These are phyloP conservation scores for Triops cancriformis DNA, from an alignment of 1,140 invertebrate genomes.

Conservation along the genomic window DNA sequence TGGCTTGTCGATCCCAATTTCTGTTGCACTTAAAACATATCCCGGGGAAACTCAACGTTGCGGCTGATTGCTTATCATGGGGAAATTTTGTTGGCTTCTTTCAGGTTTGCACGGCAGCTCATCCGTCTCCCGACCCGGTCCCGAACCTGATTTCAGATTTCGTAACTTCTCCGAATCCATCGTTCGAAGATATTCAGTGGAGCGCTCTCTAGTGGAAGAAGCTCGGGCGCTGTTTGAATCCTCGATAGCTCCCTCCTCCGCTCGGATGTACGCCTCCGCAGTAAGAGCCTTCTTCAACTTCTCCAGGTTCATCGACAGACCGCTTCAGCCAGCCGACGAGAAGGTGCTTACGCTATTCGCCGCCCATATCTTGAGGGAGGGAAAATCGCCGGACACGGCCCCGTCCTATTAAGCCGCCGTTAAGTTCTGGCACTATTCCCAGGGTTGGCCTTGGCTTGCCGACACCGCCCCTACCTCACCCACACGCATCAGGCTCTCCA, in stretches of 20 bases:
- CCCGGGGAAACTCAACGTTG: not conserved
- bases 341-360: not conserved
- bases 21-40: no score
- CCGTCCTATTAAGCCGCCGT: not conserved
- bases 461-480: not conserved
- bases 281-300: not conserved
- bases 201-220: not conserved
- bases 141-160: not conserved
- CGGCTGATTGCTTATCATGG: slow-evolving; percentile 11
- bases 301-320: not conserved
- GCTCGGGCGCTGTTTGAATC: not conserved
- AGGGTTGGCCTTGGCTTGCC: not conserved
- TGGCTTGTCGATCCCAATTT: not conserved
- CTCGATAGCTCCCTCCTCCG: not conserved
- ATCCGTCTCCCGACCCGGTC: not conserved
- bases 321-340: not conserved
- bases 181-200: not conserved
- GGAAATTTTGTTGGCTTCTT: not conserved
- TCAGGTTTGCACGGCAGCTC: not conserved
- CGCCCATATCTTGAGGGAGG: not conserved
- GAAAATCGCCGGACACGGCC: not conserved
- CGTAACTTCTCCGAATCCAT: not conserved
- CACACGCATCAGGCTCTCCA: not conserved
- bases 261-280: not conserved
- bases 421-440: not conserved